phyloP scores from a whole-genome alignment of 2,888 invertebrate genomes.

The Nephrotoma guestfalica region DNA sequence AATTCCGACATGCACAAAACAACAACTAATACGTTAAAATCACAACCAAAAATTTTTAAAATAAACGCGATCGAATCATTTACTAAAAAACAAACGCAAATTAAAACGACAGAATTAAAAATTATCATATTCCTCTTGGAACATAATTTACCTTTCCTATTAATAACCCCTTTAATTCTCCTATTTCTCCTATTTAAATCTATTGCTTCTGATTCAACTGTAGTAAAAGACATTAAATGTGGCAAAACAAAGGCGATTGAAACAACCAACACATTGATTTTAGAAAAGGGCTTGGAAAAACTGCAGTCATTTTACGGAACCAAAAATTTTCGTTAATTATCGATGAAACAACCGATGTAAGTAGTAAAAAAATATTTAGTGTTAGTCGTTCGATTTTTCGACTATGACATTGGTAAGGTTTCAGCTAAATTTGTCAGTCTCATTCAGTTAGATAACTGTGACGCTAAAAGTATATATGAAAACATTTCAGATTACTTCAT shows the following conservation, averaged over 20 bases:
- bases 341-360: conserved; percentile 9
- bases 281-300: not conserved
- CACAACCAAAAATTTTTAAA: not conserved
- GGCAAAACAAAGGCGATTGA: not conserved
- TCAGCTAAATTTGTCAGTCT: not conserved
- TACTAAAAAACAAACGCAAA: not conserved
- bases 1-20: not conserved
- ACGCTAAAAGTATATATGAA: not conserved
- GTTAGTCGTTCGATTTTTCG: conserved; percentile 6
- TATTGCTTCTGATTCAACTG: not conserved
- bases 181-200: not conserved
- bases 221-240: not conserved
- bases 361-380: conserved; percentile 7
- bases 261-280: not conserved
- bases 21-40: not conserved
- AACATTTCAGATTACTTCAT: not conserved
- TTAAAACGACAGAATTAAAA: not conserved
- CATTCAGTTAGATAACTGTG: not conserved
- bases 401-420: not conserved
- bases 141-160: not conserved
- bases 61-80: not conserved
- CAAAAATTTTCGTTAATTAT: not conserved
- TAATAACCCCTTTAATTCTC: not conserved
- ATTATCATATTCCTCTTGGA: not conserved
- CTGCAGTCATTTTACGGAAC: not conserved